Conservation (phyloP, 2,888 invertebrate species). For the Dascillus cervinus region DNA sequence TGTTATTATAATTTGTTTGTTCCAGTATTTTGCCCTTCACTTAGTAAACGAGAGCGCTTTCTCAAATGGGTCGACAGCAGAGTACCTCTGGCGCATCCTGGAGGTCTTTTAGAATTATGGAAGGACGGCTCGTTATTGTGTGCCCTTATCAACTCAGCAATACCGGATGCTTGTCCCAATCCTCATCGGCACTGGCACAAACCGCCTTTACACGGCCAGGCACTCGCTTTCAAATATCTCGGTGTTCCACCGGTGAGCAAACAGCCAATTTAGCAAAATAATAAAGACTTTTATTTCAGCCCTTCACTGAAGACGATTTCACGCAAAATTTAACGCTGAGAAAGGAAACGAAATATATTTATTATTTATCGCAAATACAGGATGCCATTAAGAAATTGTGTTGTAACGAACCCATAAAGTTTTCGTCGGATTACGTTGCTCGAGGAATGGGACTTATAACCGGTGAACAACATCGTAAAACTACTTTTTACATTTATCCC, state of each 20-base stretch:
- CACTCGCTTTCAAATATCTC: conserved; percentile 53
- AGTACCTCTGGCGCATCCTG: conserved; percentile 33
- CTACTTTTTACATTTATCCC: conserved; percentile 51
- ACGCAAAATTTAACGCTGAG: conserved; percentile 44
- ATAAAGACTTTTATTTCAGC: conserved; percentile 40
- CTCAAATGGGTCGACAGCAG: conserved; percentile 33
- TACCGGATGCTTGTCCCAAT: conserved; percentile 55
- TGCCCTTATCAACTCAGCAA: conserved; percentile 49
- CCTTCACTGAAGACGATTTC: conserved; percentile 51
- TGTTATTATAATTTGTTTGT: conserved; percentile 7
- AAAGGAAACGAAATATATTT: conserved; percentile 50
- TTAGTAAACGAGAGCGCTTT: conserved; percentile 32
- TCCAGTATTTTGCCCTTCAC: conserved; percentile 35
- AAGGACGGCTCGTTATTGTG: conserved; percentile 54
- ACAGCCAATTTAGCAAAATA: background rate
- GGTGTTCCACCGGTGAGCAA: conserved; percentile 50
- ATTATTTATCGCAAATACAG: conserved; percentile 48
- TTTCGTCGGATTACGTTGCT: conserved; percentile 49
- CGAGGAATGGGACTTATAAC: conserved; percentile 54
- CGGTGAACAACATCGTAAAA: conserved; percentile 49
- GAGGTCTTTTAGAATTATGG: conserved; percentile 48
- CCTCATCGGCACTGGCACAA: conserved; percentile 41
- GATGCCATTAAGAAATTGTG: conserved; percentile 23
- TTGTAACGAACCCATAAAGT: conserved; percentile 20
- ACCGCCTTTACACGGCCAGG: conserved; percentile 51